A percentile compares a stretch with the other conserved stretches of the same genome.
Evolutionary conservation across 2,888 invertebrate genomes (phyloP).

Genomic region (Nomada flava): DNA sequence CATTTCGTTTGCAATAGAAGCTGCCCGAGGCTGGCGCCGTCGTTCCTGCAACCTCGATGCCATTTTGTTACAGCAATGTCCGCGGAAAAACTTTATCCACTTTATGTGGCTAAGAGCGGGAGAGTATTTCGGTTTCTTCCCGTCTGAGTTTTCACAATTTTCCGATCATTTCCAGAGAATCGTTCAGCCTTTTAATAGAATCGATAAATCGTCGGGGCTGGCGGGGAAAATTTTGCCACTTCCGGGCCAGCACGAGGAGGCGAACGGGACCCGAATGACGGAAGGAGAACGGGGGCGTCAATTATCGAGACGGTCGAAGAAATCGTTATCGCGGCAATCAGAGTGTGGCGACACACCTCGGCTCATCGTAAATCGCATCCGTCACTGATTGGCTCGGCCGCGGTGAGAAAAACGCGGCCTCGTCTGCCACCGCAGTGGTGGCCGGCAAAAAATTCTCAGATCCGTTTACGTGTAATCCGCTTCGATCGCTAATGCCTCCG

Average conservation of each 20-base stretch:
- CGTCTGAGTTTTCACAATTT: no score
- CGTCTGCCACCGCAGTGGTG: conserved; percentile 15
- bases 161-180: background rate
- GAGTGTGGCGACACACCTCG: conserved; percentile 78
- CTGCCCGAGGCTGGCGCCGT: conserved; percentile 55
- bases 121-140: no score
- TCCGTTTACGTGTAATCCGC: conserved; percentile 39
- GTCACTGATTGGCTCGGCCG: conserved; percentile 65
- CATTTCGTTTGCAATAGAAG: conserved; percentile 49
- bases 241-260: background rate
- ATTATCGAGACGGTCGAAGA: conserved; percentile 73
- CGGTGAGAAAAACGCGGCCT: conserved; percentile 51
- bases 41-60: conserved; percentile 3
- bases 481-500: conserved; percentile 13
- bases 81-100: background rate
- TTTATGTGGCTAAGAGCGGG: background rate
- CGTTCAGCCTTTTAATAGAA: background rate
- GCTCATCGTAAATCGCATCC: conserved; percentile 71
- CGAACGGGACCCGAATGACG: conserved; percentile 36
- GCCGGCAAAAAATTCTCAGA: conserved; percentile 49
- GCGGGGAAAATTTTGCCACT: conserved; percentile 7
- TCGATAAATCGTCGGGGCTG: conserved; percentile 27
- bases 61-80: conserved; percentile 13
- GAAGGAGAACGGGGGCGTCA: conserved; percentile 60
- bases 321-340: conserved; percentile 79